These are phyloP conservation scores for Platalea minor DNA, from an alignment of 2,797 vertebrate species.

Conservation along the genomic window DNA sequence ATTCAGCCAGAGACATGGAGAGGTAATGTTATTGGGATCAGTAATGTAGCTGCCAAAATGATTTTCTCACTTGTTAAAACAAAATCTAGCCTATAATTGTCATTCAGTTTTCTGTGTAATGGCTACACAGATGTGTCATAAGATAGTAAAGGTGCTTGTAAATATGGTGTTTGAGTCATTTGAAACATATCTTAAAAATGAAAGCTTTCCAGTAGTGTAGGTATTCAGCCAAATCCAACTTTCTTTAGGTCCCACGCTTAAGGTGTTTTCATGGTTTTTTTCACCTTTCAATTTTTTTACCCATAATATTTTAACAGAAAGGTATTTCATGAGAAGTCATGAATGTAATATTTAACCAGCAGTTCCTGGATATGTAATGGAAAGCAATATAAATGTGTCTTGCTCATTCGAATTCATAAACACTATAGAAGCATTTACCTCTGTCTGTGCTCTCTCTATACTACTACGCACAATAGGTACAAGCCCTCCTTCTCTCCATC, in stretches of 20 bases:
- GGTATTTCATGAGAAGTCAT: neutral
- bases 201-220: neutral
- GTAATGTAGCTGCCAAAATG: neutral
- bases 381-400: neutral
- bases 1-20: neutral
- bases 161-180: neutral
- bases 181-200: neutral
- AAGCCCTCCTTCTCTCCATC: neutral
- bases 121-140: neutral
- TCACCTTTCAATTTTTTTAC: neutral
- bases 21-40: neutral
- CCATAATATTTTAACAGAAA: neutral
- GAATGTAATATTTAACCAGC: neutral
- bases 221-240: neutral
- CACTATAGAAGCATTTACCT: neutral
- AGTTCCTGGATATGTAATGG: neutral
- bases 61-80: slow-evolving; percentile 35
- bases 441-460: neutral
- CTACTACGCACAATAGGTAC: neutral
- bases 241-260: neutral
- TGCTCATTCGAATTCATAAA: neutral
- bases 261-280: neutral
- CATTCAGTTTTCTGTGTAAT: neutral
- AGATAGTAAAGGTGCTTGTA: neutral
- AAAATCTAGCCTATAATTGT: neutral